Conservation (phyloP, 2,113 vertebrate genomes). For the Oreochromis tanganicae region DNA sequence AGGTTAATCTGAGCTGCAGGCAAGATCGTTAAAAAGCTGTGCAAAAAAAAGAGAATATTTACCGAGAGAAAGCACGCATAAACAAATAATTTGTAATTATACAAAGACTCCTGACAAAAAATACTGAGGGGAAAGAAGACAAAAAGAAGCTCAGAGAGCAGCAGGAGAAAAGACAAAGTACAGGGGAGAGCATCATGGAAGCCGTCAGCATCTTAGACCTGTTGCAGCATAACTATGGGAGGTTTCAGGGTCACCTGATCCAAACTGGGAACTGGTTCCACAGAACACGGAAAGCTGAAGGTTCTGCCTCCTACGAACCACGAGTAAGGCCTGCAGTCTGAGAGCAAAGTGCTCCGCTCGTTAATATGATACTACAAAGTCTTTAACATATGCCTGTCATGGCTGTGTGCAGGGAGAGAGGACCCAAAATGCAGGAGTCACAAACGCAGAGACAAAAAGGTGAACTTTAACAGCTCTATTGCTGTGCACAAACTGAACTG, state of each 20-base stretch:
- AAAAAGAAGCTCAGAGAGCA: background rate
- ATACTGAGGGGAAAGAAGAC: background rate
- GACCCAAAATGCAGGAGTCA: background rate
- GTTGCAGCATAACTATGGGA: background rate
- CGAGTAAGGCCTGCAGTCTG: background rate
- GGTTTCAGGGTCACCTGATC: background rate
- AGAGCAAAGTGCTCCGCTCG: background rate
- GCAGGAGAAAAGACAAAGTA: background rate
- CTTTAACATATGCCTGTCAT: background rate
- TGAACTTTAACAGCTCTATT: background rate
- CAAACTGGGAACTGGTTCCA: background rate
- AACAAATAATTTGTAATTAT: background rate
- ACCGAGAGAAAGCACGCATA: accelerated
- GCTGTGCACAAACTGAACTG: background rate
- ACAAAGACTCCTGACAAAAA: accelerated
- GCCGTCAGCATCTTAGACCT: accelerated
- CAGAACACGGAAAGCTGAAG: background rate
- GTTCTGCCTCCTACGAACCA: background rate
- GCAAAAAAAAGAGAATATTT: background rate
- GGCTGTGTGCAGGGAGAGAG: background rate
- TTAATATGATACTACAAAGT: accelerated
- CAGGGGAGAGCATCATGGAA: background rate
- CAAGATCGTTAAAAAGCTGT: background rate
- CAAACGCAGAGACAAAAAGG: background rate
- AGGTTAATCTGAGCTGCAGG: background rate